Evolutionary conservation across 2,888 invertebrate genomes (phyloP).

Genomic region (Bellardia bayeri): DNA sequence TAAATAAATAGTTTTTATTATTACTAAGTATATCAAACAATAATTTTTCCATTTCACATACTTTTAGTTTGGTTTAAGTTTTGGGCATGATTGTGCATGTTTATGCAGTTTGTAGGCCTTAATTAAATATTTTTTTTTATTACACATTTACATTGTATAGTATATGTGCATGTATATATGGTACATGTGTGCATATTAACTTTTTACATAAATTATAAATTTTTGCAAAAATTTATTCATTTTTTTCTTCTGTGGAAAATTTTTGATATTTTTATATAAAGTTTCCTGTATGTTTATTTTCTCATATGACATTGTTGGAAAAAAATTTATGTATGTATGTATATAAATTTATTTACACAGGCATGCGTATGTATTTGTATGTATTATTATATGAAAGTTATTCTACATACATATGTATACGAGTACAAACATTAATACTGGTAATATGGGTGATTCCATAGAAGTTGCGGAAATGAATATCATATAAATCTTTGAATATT

Average conservation of each 20-base stretch:
- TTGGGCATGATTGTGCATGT: conserved; percentile 55
- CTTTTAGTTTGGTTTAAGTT: conserved; percentile 27
- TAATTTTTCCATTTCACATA: conserved; percentile 59
- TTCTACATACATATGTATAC: background rate
- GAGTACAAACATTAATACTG: background rate
- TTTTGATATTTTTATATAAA: conserved; percentile 58
- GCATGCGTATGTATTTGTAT: no score
- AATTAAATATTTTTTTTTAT: conserved; percentile 43
- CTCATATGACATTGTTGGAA: conserved; percentile 48
- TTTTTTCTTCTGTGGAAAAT: conserved; percentile 21
- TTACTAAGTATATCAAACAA: background rate
- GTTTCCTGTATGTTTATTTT: conserved; percentile 63
- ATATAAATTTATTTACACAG: background rate
- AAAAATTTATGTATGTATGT: background rate
- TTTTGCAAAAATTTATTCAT: conserved; percentile 54
- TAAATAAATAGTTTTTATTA: background rate
- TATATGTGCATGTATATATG: background rate
- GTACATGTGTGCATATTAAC: conserved; percentile 50
- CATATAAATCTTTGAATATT: no score
- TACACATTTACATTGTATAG: conserved; percentile 12
- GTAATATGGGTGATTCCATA: conserved; percentile 20
- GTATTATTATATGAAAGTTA: background rate
- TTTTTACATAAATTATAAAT: conserved; percentile 71
- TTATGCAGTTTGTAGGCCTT: conserved; percentile 57
- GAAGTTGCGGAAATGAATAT: no score